Base-by-base conservation (phyloP, 2,797 vertebrate species). In the Chelmon rostratus region DNA sequence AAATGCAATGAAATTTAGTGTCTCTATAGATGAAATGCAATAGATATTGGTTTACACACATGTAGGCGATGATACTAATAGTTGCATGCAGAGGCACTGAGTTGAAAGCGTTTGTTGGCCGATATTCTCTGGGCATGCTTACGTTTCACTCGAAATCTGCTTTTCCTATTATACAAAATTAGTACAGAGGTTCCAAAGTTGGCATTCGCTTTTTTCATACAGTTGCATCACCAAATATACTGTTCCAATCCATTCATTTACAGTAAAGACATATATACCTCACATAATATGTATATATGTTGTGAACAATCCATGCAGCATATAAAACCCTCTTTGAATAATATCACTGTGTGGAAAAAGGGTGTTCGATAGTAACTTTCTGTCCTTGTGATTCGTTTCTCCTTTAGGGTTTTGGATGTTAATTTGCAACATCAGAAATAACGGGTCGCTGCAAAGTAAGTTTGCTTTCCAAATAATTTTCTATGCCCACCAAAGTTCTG, bases 51-150 rank as follows among this genome's bases (percentile, higher is more conserved):
- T 93, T 83, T 87, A 88, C 80, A 91, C 88, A 85, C 83, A 68
- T 54, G 67, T 68, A 54, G 46, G 75, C 86, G 68, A 92, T 77
- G 53, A 83, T 91, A 91, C 84, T n/a, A 93, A 75, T 81, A 91
- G 76, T 88, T 85, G 86, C 94, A 88, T 93, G 95, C 95, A 91
- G 95, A 96, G 95, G 93, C 96, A 95, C 95, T 90, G 92, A 93
- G 87, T 93, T 93, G 91, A 93, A 81, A 81, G 86, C 83, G 75
- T 91, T 89, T 72, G 81, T 88, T 82, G 87, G 87, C 86, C 84
- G 86, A 65, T 86, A 90, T 88, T 84, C 38, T 91, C 86, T 78
- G 81, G 70, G 83, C 94, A 93, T 91, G 90, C 93, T 94, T 84
- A 89, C n/a, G 71, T 84, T 89, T 90, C 82, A 83, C 80, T 89